Percentiles rank a stretch among this genome's conserved stretches.
Conservation (phyloP, 2,113 vertebrate species). For the Microcebus griseorufus region DNA sequence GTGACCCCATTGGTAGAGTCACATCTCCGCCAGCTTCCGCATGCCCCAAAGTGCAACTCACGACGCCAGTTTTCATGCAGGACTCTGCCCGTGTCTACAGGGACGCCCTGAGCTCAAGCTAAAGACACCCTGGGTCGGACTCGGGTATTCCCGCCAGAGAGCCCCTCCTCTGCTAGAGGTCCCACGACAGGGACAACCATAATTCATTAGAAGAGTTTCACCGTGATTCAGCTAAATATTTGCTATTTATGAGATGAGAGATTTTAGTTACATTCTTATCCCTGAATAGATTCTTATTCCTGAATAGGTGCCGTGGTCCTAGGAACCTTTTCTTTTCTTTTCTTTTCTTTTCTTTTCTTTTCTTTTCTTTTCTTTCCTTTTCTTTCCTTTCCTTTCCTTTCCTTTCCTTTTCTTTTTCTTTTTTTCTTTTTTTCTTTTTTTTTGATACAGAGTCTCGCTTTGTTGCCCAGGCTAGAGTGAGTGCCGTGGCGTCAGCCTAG, state of each 20-base stretch:
- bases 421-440: no score
- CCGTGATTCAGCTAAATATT: background rate
- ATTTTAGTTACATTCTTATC: background rate
- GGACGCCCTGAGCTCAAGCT: background rate
- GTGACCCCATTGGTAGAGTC: rapidly evolving
- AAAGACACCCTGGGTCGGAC: background rate
- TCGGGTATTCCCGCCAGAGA: background rate
- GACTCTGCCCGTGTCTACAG: background rate
- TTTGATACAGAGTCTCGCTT: no score
- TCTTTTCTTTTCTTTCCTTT: no score
- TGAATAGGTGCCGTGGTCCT: background rate
- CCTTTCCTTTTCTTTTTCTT: no score
- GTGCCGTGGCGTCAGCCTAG: no score
- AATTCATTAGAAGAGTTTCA: background rate
- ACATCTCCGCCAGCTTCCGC: no score
- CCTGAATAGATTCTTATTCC: background rate
- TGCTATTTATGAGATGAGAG: background rate
- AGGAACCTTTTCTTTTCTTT: background rate
- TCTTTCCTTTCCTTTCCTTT: no score
- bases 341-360: no score
- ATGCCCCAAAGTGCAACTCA: rapidly evolving
- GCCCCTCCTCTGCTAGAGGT: no score
- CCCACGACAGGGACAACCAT: background rate
- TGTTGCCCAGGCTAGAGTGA: no score
- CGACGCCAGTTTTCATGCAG: background rate